phyloP scores from a whole-genome alignment of 1,140 invertebrate genomes.

The Papilio dardanus region DNA sequence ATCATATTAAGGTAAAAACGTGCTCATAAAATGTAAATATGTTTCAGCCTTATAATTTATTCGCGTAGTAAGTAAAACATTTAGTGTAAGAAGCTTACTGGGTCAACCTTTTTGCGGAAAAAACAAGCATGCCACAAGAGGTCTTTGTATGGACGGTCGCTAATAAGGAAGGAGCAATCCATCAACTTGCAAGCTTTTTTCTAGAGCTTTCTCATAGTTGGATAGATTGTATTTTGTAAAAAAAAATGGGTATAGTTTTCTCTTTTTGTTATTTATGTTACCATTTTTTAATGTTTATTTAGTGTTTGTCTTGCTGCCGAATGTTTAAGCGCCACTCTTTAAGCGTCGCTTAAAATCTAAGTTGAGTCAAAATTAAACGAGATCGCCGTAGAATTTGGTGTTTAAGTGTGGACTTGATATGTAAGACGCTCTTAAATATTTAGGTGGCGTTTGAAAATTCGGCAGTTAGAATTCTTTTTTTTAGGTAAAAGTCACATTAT shows the following conservation, averaged over 20 bases:
- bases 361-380: no score
- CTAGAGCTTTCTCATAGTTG: background rate
- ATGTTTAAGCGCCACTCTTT: no score
- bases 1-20: background rate
- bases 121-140: conserved; percentile 14
- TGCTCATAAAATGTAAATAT: conserved; percentile 11
- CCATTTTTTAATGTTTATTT: no score
- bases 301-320: no score
- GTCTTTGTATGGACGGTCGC: conserved; percentile 35
- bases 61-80: conserved; percentile 3
- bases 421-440: no score
- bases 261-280: background rate
- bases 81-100: conserved; percentile 22
- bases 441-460: no score
- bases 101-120: conserved; percentile 20
- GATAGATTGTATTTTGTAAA: conserved; percentile 3
- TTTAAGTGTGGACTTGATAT: no score
- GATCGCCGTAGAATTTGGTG: no score
- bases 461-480: no score
- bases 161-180: conserved; percentile 55
- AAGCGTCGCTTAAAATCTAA: no score
- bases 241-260: background rate
- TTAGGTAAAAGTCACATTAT: no score
- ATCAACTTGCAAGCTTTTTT: conserved; percentile 46
- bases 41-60: conserved; percentile 8